Evolutionary conservation across 2,797 vertebrate genomes (phyloP), one percentile per base, ranked within the genome.

Genomic region (Yasuhikotakia modesta): DNA sequence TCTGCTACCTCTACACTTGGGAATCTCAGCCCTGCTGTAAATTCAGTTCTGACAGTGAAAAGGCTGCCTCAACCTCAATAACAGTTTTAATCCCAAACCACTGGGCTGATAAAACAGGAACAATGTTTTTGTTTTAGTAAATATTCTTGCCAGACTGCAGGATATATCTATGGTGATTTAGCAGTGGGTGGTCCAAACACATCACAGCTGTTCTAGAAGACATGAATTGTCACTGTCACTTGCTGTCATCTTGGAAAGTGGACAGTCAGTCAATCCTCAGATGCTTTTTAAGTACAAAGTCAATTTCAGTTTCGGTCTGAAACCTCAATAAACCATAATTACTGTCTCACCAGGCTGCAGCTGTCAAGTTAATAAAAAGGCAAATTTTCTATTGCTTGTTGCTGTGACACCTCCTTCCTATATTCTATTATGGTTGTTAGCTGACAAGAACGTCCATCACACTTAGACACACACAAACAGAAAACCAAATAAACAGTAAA

Each of bases 241-340:
- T 16, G 35, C 55, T 50, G 24, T 67, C 68, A 48, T 43, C 50
- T 27, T 43, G 13, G 11, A 43, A 52, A 60, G 24, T 22, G 64
- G 70, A 68, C 63, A 32, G 52, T 46, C 70, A 67, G 74, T 81
- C 73, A 71, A 60, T 39, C 53, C n/a, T 66, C 52, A 32, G 50
- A 11, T 5, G 80, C 64, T n/a, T 14, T 55, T 24, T 55, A 43
- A 24, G 11, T 30, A 17, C 21, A 50, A 65, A 77, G 69, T 60
- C 66, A 76, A 68, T 21, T 73, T 63, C 53, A 60, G 67, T 73
- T 81, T 55, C 12, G 73, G 50, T 69, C 46, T 53, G 55, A 69
- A 81, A 69, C 45, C 74, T 77, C 63, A 77, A 73, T 77, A 39
- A 66, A 46, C 71, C 69, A 77, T 67, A 60, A 72, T 61, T 12